These are phyloP conservation scores for Isoperla grammatica DNA, from an alignment of 2,888 invertebrate species.

Conservation along the genomic window DNA sequence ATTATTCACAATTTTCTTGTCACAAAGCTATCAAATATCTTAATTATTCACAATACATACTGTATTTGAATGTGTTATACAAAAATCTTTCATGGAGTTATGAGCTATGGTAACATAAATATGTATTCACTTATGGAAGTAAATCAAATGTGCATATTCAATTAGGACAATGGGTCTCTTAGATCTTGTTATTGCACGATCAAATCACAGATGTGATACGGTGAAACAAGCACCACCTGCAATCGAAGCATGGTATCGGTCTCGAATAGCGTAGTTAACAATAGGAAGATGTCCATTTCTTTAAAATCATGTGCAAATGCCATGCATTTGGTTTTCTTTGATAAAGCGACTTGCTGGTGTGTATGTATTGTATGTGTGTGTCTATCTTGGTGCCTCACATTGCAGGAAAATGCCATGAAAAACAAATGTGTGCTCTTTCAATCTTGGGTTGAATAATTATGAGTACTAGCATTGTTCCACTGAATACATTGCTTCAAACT, in stretches of 20 bases:
- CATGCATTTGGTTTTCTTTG: constrained; percentile 10
- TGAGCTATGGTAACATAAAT: neutral
- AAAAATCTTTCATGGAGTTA: constrained; percentile 13
- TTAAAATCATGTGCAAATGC: constrained; percentile 3
- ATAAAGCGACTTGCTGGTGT: constrained; percentile 3
- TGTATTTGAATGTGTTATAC: constrained; percentile 10
- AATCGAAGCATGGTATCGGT: neutral
- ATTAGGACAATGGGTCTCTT: constrained; percentile 24
- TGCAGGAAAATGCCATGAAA: constrained; percentile 15
- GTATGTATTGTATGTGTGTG: constrained; percentile 15
- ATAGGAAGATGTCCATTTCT: constrained; percentile 2
- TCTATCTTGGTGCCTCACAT: constrained; percentile 21
- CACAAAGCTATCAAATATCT: constrained; percentile 12
- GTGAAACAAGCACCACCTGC: neutral
- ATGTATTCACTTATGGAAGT: neutral
- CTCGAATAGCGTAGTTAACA: constrained; percentile 1
- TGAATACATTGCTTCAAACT: neutral
- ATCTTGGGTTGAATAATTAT: neutral
- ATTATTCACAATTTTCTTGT: neutral
- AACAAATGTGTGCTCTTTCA: neutral
- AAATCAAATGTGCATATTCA: constrained; percentile 23
- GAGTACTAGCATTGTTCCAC: neutral
- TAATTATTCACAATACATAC: constrained; percentile 11
- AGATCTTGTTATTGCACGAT: constrained; percentile 21
- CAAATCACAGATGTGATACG: neutral